phyloP scores from a whole-genome alignment of 2,888 invertebrate genomes.

The Dynastes grantii region DNA sequence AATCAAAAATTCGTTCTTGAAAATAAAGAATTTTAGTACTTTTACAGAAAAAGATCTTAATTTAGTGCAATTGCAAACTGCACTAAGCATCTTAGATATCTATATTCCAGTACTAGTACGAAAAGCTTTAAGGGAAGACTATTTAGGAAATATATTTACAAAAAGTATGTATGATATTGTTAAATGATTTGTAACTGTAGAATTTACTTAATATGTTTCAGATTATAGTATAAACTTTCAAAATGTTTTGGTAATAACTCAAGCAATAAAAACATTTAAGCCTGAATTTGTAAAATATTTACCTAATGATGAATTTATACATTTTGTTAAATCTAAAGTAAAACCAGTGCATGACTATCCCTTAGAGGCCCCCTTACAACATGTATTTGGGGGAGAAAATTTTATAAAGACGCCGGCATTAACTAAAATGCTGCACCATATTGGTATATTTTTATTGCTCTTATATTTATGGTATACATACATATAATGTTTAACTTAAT shows the following conservation, averaged over 20 bases:
- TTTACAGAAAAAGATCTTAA: conserved; percentile 66
- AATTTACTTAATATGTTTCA: conserved; percentile 46
- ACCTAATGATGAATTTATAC: conserved; percentile 69
- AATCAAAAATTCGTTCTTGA: conserved; percentile 63
- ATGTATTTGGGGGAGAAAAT: conserved; percentile 74
- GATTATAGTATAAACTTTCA: conserved; percentile 58
- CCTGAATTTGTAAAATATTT: conserved; percentile 65
- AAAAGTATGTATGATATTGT: conserved; percentile 59
- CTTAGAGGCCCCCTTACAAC: conserved; percentile 71
- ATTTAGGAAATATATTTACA: conserved; percentile 66
- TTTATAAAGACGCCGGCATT: conserved; percentile 73
- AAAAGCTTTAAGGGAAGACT: conserved; percentile 72
- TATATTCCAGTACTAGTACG: conserved; percentile 74
- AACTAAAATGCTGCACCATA: conserved; percentile 67
- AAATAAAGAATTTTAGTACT: conserved; percentile 60
- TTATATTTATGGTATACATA: neutral
- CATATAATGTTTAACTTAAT: too few relatives aligned
- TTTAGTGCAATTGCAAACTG: conserved; percentile 73
- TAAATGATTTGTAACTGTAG: conserved; percentile 30
- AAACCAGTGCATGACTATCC: conserved; percentile 67
- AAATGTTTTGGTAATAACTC: conserved; percentile 73
- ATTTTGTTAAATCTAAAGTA: conserved; percentile 67
- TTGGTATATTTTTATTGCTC: conserved; percentile 65
- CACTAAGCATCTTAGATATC: conserved; percentile 75
- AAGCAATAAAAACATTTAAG: conserved; percentile 68